phyloP scores from a whole-genome alignment of 2,113 vertebrate genomes.

The Equus quagga region DNA sequence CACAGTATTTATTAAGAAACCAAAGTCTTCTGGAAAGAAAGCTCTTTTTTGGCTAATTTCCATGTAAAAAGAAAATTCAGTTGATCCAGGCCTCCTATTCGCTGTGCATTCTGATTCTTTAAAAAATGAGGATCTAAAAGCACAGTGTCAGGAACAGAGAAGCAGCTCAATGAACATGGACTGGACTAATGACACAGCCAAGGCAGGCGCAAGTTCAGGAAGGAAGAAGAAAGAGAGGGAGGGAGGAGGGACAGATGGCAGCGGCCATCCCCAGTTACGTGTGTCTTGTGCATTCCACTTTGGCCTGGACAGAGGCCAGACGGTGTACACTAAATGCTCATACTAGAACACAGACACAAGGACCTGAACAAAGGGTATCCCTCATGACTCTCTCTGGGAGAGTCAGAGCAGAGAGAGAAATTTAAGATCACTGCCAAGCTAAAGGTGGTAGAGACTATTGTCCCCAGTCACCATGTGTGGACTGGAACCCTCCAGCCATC shows the following conservation, averaged over 20 bases:
- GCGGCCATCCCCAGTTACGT: accelerated
- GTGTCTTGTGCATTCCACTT: background rate
- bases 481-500: accelerated
- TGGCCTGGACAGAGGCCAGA: background rate
- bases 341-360: background rate
- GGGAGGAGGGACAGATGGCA: accelerated
- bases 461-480: background rate
- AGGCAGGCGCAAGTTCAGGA: too few species aligned
- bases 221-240: too few species aligned
- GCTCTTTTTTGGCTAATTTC: background rate
- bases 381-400: background rate
- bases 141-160: background rate
- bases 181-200: background rate
- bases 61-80: background rate
- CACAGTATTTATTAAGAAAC: conserved; percentile 15
- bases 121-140: background rate
- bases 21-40: conserved; percentile 17
- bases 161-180: background rate
- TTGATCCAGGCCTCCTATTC: background rate
- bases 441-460: accelerated
- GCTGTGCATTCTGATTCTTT: background rate
- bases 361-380: background rate
- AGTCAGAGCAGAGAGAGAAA: background rate
- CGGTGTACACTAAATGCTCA: background rate
- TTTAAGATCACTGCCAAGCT: background rate